Evolutionary conservation across 2,888 invertebrate species (phyloP), one percentile per base, ranked within the genome.

Genomic region (Baccha elongata): DNA sequence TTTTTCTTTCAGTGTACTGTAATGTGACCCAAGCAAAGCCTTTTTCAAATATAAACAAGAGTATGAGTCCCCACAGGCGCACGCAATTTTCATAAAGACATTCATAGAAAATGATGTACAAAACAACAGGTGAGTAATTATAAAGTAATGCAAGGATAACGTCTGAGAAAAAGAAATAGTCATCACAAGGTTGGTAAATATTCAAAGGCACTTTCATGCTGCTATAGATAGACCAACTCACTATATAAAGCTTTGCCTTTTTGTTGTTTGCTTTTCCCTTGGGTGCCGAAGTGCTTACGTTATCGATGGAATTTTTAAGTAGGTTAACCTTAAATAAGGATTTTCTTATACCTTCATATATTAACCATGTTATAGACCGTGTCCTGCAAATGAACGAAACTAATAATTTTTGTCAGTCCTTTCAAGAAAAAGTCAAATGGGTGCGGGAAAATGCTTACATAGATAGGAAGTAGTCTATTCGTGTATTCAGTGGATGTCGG

Each of bases 91-190:
- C n/a, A 29, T 73, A 17, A 50, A 46, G 53, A 35, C 40, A 76
- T 81, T 67, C 81, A 81, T 81, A 76, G 60, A 65, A 71, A 62
- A 81, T 81, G 81, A 81, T 81, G 81, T 72, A 81, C 60, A 67
- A 76, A 50, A 81, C 71, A 76, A 71, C 81, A 81, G 81, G 76
- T 81, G 81, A 52, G 46, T 67, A 72, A 74, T 68, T 74, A 62
- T 10, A 29, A 60, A 13, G 32, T 46, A 42, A 62, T 73, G 53
- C 68, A 58, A 50, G 50, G 40, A 53, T 13, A 69, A 68, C 21
- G 50, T 35, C 48, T 35, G 40, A 69, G 21, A 32, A 37, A 32
- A 13, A 5, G 35, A 6, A 13, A 11, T 11, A 8, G 15, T 8
- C 11, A n/a, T 35, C 3, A 11, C 10, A 15, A 44, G 11, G 19